phyloP scores from a whole-genome alignment of 2,888 invertebrate species.

The Drosophila pseudotakahashii region DNA sequence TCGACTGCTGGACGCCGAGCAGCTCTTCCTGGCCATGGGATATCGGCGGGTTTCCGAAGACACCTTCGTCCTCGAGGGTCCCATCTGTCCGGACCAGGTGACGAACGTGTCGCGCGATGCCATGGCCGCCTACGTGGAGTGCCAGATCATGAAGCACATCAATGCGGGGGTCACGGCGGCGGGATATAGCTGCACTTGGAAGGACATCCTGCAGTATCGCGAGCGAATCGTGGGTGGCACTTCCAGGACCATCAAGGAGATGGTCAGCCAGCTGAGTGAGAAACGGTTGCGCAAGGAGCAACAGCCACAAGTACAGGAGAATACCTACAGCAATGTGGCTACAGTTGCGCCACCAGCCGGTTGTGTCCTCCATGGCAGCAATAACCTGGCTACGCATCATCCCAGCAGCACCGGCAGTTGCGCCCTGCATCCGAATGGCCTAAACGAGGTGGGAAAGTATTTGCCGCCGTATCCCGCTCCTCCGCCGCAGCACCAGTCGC shows the following conservation, averaged over 20 bases:
- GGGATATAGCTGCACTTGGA: conserved; percentile 86
- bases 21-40: conserved; percentile 92
- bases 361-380: conserved; percentile 63
- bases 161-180: conserved; percentile 90
- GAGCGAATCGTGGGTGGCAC: conserved; percentile 81
- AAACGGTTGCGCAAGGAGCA: conserved; percentile 78
- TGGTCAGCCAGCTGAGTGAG: conserved; percentile 79
- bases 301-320: conserved; percentile 69
- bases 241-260: conserved; percentile 80
- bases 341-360: conserved; percentile 56
- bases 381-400: conserved; percentile 12
- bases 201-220: conserved; percentile 86
- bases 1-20: conserved; percentile 91
- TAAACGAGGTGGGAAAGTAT: conserved; percentile 37
- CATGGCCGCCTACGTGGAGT: conserved; percentile 93
- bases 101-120: conserved; percentile 92
- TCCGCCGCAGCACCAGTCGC: conserved; percentile 55
- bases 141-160: conserved; percentile 90
- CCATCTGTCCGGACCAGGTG: conserved; percentile 92
- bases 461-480: conserved; percentile 48
- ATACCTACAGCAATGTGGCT: conserved; percentile 66
- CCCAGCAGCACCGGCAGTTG: conserved; percentile 42
- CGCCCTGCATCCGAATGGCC: conserved; percentile 64
- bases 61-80: conserved; percentile 88
- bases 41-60: conserved; percentile 87